Evolutionary conservation across 2,797 vertebrate genomes (phyloP), one percentile per base, ranked within the genome.

Genomic region (Sylvilagus floridanus): DNA sequence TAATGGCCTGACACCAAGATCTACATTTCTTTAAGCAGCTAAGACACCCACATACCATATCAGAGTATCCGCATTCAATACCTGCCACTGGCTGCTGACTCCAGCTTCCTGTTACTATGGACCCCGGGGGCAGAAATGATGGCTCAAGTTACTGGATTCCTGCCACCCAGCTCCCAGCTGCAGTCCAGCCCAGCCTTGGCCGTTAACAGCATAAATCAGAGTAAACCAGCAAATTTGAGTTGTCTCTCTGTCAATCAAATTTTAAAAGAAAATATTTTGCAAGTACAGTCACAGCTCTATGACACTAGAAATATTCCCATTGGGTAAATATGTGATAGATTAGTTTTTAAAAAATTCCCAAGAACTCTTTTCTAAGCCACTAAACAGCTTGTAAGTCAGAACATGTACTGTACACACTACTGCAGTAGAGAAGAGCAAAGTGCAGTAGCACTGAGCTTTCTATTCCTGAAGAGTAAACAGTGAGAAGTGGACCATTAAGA

Each of bases 311-410:
- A 82, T 50, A 75, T 21, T 88, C 3, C 69, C 50, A 77, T 22
- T 73, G 28, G 9, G 17, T 10, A 84, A 85, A 24, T 77, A 75
- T 52, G n/a, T 42, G 82, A 35, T 32, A 73, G 21, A 85, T 14
- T 14, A 47, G 42, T 26, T 82, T 88, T 83, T 65, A 42, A 88
- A 94, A 69, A 60, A 78, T n/a, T 91, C 65, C 65, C 42, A 30
- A 57, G 32, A 71, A 90, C 75, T 84, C 11, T 78, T 84, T 47
- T 72, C 68, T 84, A 73, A 62, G 63, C 32, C 35, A 60, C 35
- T 21, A 60, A 24, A 72, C 42, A 83, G 69, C 78, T 91, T 86
- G 9, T n/a, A 62, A 95, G 32, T 76, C 57, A 24, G 8, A 47
- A 26, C 22, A 37, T 17, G 17, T 35, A 75, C 30, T 47, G 42